Percentiles rank a stretch among this genome's conserved stretches.
Evolutionary conservation across 2,888 invertebrate species (phyloP).

Genomic region (Drosophila differens): DNA sequence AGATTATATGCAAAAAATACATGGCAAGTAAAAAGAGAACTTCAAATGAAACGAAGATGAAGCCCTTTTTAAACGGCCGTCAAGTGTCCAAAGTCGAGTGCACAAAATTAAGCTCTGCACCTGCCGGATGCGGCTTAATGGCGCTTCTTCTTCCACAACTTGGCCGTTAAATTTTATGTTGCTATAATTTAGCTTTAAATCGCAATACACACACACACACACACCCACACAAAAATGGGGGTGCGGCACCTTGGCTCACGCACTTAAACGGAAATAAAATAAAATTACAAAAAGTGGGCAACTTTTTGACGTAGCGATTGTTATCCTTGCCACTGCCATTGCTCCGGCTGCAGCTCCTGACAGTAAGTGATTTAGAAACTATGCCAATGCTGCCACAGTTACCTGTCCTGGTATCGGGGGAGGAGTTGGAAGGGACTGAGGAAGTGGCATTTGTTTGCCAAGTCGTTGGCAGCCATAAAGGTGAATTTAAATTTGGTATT

Average conservation of each 20-base stretch:
- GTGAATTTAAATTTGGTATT: slow-evolving; percentile 74
- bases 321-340: slow-evolving; percentile 64
- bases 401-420: slow-evolving; percentile 1
- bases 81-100: slow-evolving; percentile 76
- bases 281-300: slow-evolving; percentile 81
- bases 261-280: slow-evolving; percentile 80
- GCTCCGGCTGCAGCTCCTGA: slow-evolving; percentile 58
- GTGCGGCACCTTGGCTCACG: slow-evolving; percentile 54
- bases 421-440: accelerated
- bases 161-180: slow-evolving; percentile 75
- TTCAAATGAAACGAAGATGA: slow-evolving; percentile 70
- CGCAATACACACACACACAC: slow-evolving; percentile 41
- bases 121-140: slow-evolving; percentile 51
- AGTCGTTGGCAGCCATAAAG: slow-evolving; percentile 67
- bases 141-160: slow-evolving; percentile 38
- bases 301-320: slow-evolving; percentile 77
- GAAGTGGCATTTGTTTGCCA: slow-evolving; percentile 45
- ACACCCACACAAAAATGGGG: neutral
- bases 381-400: slow-evolving; percentile 52
- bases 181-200: slow-evolving; percentile 80
- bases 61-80: slow-evolving; percentile 70
- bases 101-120: slow-evolving; percentile 77
- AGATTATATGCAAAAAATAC: slow-evolving; percentile 62
- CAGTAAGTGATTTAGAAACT: slow-evolving; percentile 81
- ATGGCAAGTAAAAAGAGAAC: slow-evolving; percentile 35